Conservation (phyloP, 2,888 invertebrate species). For the Apodemia zela region DNA sequence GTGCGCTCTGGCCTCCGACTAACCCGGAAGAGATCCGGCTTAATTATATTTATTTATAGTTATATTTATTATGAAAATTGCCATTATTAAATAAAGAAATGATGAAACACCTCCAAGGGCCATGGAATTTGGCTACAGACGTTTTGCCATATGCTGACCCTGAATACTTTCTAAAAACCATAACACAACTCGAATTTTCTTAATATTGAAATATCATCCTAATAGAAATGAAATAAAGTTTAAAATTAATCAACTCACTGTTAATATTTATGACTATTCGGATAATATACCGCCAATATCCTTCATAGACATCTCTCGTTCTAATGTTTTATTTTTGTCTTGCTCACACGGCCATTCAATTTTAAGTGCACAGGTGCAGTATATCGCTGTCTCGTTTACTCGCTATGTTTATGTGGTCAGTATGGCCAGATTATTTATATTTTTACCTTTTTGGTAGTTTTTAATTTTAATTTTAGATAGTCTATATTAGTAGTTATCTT, state of each 20-base stretch:
- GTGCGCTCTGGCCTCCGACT: background rate
- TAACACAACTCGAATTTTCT: background rate
- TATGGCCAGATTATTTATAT: background rate
- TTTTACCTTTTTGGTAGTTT: too few relatives aligned
- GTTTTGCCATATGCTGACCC: conserved; percentile 77
- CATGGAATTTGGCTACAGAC: conserved; percentile 56
- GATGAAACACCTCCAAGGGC: conserved; percentile 33
- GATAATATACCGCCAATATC: conserved; percentile 28
- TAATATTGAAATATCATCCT: conserved; percentile 19
- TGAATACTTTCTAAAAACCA: conserved; percentile 42
- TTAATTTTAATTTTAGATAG: too few relatives aligned
- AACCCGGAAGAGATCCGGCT: background rate
- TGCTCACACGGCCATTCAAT: conserved; percentile 60
- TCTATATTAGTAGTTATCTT: too few relatives aligned
- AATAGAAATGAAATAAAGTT: conserved; percentile 15
- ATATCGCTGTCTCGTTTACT: conserved; percentile 53
- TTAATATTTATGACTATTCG: conserved; percentile 38
- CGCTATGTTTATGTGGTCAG: conserved; percentile 50
- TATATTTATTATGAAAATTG: background rate
- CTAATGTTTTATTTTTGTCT: conserved; percentile 66
- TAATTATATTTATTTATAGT: background rate
- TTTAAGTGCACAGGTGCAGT: conserved; percentile 75
- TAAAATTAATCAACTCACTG: conserved; percentile 17
- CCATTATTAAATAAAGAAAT: background rate
- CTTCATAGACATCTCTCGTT: conserved; percentile 49